Evolutionary conservation across 2,888 invertebrate species (phyloP), one percentile per base, ranked within the genome.

Genomic region (Thecophora atra): DNA sequence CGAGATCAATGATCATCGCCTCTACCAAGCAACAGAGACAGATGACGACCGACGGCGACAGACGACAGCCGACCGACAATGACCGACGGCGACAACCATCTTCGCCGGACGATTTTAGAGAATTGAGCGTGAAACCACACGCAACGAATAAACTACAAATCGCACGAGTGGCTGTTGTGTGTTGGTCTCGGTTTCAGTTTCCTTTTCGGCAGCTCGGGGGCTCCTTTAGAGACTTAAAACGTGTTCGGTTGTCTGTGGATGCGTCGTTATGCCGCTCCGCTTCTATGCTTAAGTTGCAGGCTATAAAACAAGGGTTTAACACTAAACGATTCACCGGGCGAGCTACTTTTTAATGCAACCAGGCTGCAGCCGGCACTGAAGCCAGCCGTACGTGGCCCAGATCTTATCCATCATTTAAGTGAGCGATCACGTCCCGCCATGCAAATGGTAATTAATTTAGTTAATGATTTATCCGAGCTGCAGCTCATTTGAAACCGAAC

Each of bases 361-460:
- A 17, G 5, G 52, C 17, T 17, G 19, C 5, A 7, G 52, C 17
- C 52, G 6, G 17, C 52, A 8, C 19, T 52, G 52, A 15, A 11
- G 52, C 19, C 13, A 19, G 37, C 37, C 11, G 37, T n/a, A n/a
- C 37, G 37, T 37, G 37, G n/a, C n/a, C n/a, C n/a, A n/a, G n/a
- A n/a, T n/a, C n/a, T n/a, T n/a, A 37, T 37, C 19, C 52, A 52
- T 52, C 52, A 19, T 52, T 77, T 79, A 72, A 78, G 78, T 81
- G 79, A 78, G 77, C 75, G 74, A 76, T 76, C 84, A 83, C 82
- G 82, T 81, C 66, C 75, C 52, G 30, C 37, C 72, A 66, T 68
- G 69, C 70, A 79, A 81, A 81, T 81, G 80, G 74, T 81, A 80
- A 82, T 82, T 79, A 78, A 78, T 76, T 77, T 81, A 82, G 81